Evolutionary conservation across 2,797 vertebrate species (phyloP), one percentile per base, ranked within the genome.

Genomic region (Rhinophrynus dorsalis): DNA sequence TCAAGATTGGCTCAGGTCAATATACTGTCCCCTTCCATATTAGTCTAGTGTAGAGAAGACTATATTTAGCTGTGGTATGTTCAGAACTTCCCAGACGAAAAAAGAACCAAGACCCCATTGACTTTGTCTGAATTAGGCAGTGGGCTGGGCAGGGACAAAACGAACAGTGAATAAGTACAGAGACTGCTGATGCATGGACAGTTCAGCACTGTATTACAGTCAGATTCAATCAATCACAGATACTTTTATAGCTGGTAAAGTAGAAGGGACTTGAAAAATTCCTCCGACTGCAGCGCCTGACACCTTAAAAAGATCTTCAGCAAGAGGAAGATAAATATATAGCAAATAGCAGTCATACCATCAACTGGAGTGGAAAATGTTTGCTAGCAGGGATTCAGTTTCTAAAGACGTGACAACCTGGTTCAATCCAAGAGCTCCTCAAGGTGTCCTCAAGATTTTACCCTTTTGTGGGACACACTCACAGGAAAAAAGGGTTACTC

Each of bases 51-150:
- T 48, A 67, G 77, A 77, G 29, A 13, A 74, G 3, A 75, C 85
- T 86, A 85, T 87, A 85, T 86, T 89, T 89, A 90, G 85, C 58
- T 64, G 32, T 83, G 76, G 68, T 52, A 86, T 75, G 80, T 37
- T 69, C 75, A 74, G 55, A 42, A 44, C 61, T 70, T 76, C 23
- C 44, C 71, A 72, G 80, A 83, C 51, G 45, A 79, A 74, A 75
- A 74, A 68, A 74, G 62, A 71, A 38, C 7, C 56, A 24, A 62
- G 38, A 12, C 60, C 60, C 61, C 68, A 33, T 40, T 65, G 68
- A 72, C 68, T 71, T 71, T 72, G 68, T 72, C 68, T 64, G 68
- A 65, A 72, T 58, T 72, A 65, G 60, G 68, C 33, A 58, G 32
- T 44, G 68, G 52, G 23, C 38, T 30, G 48, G 11, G 24, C 23